Percentiles rank a stretch among this genome's conserved stretches.
Evolutionary conservation across 2,888 invertebrate species (phyloP).

Genomic region (Callimorpha dominula): DNA sequence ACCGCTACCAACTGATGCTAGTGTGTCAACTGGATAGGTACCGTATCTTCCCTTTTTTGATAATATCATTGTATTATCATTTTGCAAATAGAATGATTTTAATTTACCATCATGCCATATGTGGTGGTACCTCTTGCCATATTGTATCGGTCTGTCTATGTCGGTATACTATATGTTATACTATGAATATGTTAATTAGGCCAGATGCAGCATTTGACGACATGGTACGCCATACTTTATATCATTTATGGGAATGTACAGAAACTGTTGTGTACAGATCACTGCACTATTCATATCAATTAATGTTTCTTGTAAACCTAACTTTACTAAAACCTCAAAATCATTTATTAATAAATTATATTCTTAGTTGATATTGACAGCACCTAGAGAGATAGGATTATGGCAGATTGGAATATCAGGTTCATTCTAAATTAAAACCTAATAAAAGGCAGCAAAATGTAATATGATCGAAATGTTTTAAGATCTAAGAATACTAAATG

Average conservation of each 20-base stretch:
- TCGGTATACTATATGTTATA: neutral
- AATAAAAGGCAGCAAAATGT: neutral
- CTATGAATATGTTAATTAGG: too few relatives aligned
- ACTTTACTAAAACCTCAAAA: neutral
- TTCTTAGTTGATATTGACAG: neutral
- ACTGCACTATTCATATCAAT: neutral
- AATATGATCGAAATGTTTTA: neutral
- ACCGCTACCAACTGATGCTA: too few relatives aligned
- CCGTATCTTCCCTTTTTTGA: too few relatives aligned
- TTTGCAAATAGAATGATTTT: too few relatives aligned
- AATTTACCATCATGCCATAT: too few relatives aligned
- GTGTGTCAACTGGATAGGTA: too few relatives aligned
- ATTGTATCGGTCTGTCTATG: neutral
- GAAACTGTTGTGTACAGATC: neutral
- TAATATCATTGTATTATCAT: too few relatives aligned
- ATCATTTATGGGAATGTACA: neutral
- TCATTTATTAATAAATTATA: neutral
- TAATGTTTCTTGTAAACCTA: neutral
- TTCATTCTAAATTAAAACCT: neutral
- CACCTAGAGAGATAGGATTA: neutral
- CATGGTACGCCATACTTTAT: neutral
- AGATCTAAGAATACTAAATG: neutral
- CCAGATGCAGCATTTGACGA: neutral
- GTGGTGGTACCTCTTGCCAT: too few relatives aligned
- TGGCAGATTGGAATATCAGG: neutral